A percentile compares a stretch with the other conserved stretches of the same genome.
Evolutionary conservation across 2,797 vertebrate genomes (phyloP).

Genomic region (Thunnus albacares): DNA sequence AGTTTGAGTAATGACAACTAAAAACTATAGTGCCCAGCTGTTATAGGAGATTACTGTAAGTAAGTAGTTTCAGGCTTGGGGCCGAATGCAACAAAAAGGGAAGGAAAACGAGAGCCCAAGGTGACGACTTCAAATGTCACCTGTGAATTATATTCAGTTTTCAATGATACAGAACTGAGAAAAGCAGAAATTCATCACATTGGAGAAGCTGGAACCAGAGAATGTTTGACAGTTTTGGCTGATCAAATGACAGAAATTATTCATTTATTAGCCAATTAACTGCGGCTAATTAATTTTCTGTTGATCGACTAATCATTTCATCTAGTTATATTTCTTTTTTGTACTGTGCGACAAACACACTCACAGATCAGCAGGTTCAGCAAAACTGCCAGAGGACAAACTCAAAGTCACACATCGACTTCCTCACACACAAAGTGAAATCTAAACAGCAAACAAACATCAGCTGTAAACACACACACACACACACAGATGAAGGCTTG

Average conservation of each 20-base stretch:
- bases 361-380: slow-evolving; percentile 33
- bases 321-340: neutral
- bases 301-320: neutral
- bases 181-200: neutral
- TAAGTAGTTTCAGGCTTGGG: too few species aligned
- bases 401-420: slow-evolving; percentile 44
- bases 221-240: neutral
- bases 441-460: slow-evolving; percentile 21
- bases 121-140: too few species aligned
- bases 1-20: too few species aligned
- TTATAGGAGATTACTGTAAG: too few species aligned
- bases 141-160: neutral
- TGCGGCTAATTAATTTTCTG: neutral
- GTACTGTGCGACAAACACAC: neutral
- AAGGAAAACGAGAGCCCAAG: too few species aligned
- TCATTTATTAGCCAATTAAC: neutral
- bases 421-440: slow-evolving; percentile 12
- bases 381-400: slow-evolving; percentile 45
- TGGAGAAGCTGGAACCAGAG: neutral
- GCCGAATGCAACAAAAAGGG: too few species aligned
- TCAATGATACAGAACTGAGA: neutral
- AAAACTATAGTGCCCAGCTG: too few species aligned
- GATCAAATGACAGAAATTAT: neutral
- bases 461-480: slow-evolving; percentile 31
- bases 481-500: slow-evolving; percentile 12